Evolutionary conservation across 2,797 vertebrate species (phyloP).

Genomic region (Onychomys torridus): DNA sequence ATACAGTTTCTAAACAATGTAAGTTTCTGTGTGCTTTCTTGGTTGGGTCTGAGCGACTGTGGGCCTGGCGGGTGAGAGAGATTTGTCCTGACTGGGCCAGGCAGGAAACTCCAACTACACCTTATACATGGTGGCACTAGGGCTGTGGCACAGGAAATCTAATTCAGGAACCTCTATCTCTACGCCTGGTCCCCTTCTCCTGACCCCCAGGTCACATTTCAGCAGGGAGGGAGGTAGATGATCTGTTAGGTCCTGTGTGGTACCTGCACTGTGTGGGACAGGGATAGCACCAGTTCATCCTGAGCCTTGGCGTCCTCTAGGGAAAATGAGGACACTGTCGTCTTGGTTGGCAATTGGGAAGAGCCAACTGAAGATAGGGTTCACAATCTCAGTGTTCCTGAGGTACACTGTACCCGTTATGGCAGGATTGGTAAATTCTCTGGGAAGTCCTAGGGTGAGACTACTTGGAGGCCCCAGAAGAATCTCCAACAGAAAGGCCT

Average conservation of each 20-base stretch:
- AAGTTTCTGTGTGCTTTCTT: no score
- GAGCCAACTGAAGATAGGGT: neutral
- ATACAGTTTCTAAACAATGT: no score
- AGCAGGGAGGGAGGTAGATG: neutral
- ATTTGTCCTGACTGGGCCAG: no score
- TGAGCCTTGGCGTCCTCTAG: neutral
- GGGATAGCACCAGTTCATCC: neutral
- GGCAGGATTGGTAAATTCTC: rapidly evolving
- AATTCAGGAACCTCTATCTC: neutral
- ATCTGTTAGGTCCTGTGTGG: rapidly evolving
- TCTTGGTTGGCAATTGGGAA: neutral
- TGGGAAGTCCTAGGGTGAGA: neutral
- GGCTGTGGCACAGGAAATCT: neutral
- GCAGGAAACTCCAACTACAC: no score
- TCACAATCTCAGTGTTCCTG: neutral
- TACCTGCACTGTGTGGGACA: rapidly evolving
- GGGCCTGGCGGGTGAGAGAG: no score
- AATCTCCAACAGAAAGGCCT: neutral
- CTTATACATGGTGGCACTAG: rapidly evolving
- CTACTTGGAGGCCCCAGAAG: neutral
- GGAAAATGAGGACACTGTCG: neutral
- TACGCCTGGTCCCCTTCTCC: neutral
- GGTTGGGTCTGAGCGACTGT: no score
- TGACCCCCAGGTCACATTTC: neutral
- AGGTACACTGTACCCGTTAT: rapidly evolving